Evolutionary conservation across 2,888 invertebrate species (phyloP), one percentile per base, ranked within the genome.

Genomic region (Netelia melanura): DNA sequence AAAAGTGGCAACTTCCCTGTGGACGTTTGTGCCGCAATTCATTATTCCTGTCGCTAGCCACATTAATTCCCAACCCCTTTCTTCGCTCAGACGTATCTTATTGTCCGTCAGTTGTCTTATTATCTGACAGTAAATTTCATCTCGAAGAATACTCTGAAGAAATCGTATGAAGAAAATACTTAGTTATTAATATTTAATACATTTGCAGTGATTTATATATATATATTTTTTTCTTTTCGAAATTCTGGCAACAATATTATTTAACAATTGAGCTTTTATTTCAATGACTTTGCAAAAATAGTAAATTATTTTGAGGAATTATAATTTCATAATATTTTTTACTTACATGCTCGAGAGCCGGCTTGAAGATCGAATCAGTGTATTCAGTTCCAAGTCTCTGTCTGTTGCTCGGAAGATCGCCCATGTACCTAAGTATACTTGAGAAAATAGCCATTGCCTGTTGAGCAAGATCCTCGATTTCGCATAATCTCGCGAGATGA

Each of bases 61-160:
- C 96, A 99, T 96, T 84, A 99, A 94, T 93, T 99, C 98, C 99
- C 99, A 99, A 0, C 98, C 98, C 81, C 97, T 95, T 93, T 98
- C 98, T 93, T 98, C 98, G 91, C 98, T 98, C 72, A 97, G 94
- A 75, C 96, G 95, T 91, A 97, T 97, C 86, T 96, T 95, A 93
- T 99, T 99, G 88, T 97, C 97, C 0, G 98, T 99, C 86, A 99
- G 94, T 93, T 99, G 99, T 91, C 98, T 97, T 96, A 99, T 97
- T 84, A 99, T 95, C 94, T 99, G 99, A 92, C 98, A 99, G 91
- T 97, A 99, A 43, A 98, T 95, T 94, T 99, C 99, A 92, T 99
- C 99, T 74, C 97, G 95, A 67, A 99, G 94, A 61, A 96, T 94
- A 87, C 97, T 96, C 96, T 96, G 23, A 54, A 17, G 62, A 61